A percentile compares a stretch with the other conserved stretches of the same genome.
Conservation (phyloP, 2,113 vertebrate species). For the Varanus salvator region DNA sequence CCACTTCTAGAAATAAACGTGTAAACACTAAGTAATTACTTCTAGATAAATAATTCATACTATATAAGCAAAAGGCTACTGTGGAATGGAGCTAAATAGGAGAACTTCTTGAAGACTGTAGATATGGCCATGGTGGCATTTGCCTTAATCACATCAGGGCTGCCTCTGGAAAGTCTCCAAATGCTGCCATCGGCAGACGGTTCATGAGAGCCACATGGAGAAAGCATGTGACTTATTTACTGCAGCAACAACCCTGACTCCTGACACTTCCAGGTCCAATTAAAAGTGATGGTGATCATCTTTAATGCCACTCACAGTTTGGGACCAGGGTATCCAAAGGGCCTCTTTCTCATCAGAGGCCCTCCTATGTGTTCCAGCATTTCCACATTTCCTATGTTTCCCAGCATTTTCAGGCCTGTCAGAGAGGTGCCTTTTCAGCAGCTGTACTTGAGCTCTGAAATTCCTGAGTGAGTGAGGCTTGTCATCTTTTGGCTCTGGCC, state of each 20-base stretch:
- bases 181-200: neutral
- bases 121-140: neutral
- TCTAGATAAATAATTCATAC: slow-evolving; percentile 60
- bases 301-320: neutral
- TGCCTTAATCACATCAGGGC: neutral
- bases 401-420: neutral
- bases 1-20: slow-evolving; percentile 66
- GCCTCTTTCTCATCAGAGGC: neutral
- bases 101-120: neutral
- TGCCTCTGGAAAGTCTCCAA: neutral
- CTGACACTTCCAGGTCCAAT: neutral
- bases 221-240: neutral
- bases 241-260: neutral
- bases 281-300: neutral
- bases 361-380: neutral
- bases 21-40: slow-evolving; percentile 65
- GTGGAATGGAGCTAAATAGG: slow-evolving; percentile 20
- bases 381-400: neutral
- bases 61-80: slow-evolving; percentile 44
- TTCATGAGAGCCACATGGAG: neutral
- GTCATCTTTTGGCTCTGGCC: too few species aligned
- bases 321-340: neutral
- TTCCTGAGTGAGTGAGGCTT: neutral
- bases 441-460: neutral
- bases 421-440: neutral